Base-by-base conservation (phyloP, 2,113 vertebrate genomes). In the Mellivora capensis region DNA sequence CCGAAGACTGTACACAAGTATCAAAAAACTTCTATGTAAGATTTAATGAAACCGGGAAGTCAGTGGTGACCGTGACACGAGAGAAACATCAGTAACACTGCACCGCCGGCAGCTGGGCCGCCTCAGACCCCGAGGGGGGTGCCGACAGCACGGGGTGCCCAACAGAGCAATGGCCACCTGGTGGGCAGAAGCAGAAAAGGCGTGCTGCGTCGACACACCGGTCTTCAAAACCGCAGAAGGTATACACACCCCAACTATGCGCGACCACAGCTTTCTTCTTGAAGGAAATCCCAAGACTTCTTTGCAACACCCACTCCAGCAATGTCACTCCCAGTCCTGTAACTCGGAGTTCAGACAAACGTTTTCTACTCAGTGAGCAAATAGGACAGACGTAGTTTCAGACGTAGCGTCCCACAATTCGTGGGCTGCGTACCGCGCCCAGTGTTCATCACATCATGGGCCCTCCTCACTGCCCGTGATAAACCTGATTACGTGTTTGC, bases 401-500 rank as follows among this genome's bases (percentile, higher is more conserved):
- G 64, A n/a, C 3, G 13, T 2, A n/a, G 34, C 9, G 17, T n/a
- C 9, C 34, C 9, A 18, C 18, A 18, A 67, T 2, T n/a, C 34
- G 3, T 9, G 34, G 25, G 17, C 1, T n/a, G 64, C 7, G 7
- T n/a, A 20, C 62, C n/a, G 21, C 4, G 20, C 17, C 67, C 34
- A 69, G 67, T 10, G 67, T 4, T 20, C 67, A 18, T 69, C 67
- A 2, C 34, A 37, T 20, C 34, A 37, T 0, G 7, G 15, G 64
- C 34, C 64, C 64, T n/a, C 34, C 34, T 69, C 4, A 69, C 20
- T 18, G 67, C 67, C 67, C 67, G 2, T 4, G 67, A 37, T n/a
- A 37, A 72, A 64, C 44, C 10, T 23, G 34, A 31, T 7, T 18
- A 54, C 62, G 15, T 2, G 0, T 4, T 6, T 0, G 4, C 15